Percentiles rank a stretch among this genome's conserved stretches.
phyloP scores from a whole-genome alignment of 2,113 vertebrate genomes.

The Zosterops borbonicus region DNA sequence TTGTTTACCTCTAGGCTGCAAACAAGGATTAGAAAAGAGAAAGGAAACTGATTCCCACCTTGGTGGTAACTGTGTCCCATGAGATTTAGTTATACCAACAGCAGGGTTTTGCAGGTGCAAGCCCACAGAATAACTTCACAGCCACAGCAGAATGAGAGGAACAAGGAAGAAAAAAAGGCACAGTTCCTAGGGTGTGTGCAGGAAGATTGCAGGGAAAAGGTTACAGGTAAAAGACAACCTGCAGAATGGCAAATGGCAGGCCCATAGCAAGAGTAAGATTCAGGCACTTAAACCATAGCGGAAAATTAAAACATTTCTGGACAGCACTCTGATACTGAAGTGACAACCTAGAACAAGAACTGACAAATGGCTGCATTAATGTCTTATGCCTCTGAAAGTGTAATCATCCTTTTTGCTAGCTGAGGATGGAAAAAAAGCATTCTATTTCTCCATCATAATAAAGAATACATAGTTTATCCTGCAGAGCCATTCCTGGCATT shows the following conservation, averaged over 20 bases:
- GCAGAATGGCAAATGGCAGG: neutral
- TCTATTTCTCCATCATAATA: neutral
- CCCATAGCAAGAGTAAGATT: neutral
- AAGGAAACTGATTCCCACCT: neutral
- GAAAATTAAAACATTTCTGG: neutral
- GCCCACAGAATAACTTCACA: neutral
- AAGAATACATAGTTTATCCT: neutral
- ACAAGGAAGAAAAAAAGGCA: neutral
- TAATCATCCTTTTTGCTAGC: neutral
- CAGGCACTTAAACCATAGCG: neutral
- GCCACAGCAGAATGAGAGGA: neutral
- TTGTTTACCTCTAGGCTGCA: neutral
- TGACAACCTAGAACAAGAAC: neutral
- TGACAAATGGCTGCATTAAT: neutral
- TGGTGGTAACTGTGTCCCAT: neutral
- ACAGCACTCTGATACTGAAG: neutral
- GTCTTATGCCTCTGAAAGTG: neutral
- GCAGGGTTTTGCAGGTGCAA: neutral
- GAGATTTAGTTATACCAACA: neutral
- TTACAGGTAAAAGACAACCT: neutral
- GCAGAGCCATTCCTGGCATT: neutral
- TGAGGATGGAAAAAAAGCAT: neutral
- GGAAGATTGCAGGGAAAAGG: neutral
- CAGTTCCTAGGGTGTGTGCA: fast-evolving
- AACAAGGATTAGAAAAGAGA: neutral